phyloP scores from a whole-genome alignment of 2,113 vertebrate species.

The Apodemus speciosus region DNA sequence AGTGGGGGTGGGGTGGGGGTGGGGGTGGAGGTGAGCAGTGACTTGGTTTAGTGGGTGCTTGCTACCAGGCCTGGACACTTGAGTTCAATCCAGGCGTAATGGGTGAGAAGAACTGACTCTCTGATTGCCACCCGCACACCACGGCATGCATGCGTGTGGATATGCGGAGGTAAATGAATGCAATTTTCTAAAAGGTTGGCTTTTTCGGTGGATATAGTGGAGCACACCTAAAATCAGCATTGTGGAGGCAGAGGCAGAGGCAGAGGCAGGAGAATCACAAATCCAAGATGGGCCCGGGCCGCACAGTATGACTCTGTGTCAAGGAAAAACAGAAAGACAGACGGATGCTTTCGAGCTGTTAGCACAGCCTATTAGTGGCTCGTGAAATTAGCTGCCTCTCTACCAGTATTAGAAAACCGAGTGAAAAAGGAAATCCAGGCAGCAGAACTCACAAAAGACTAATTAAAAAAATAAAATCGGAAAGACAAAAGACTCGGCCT shows the following conservation, averaged over 20 bases:
- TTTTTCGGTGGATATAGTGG: not conserved
- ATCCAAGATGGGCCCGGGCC: not conserved
- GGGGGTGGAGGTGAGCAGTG: not conserved
- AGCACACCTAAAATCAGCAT: not conserved
- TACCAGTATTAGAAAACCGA: not conserved
- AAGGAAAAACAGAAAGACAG: not conserved
- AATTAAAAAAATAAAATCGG: too few relatives aligned
- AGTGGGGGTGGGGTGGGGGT: not conserved
- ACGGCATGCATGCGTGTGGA: not conserved
- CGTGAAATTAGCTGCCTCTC: not conserved
- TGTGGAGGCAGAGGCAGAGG: not conserved
- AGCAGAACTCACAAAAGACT: not conserved
- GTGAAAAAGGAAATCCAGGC: not conserved
- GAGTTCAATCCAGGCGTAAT: too few relatives aligned
- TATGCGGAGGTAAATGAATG: not conserved
- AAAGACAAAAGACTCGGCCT: not conserved
- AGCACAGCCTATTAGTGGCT: not conserved
- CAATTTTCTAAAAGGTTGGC: not conserved
- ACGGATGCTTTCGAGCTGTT: not conserved
- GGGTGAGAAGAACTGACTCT: not conserved
- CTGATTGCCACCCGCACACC: not conserved
- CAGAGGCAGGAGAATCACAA: not conserved
- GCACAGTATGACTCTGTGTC: not conserved
- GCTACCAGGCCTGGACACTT: not conserved
- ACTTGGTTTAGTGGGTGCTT: not conserved